Percentiles rank a stretch among this genome's conserved stretches.
These are phyloP conservation scores for Hyposoter didymator DNA, from an alignment of 2,888 invertebrate species.

Conservation along the genomic window DNA sequence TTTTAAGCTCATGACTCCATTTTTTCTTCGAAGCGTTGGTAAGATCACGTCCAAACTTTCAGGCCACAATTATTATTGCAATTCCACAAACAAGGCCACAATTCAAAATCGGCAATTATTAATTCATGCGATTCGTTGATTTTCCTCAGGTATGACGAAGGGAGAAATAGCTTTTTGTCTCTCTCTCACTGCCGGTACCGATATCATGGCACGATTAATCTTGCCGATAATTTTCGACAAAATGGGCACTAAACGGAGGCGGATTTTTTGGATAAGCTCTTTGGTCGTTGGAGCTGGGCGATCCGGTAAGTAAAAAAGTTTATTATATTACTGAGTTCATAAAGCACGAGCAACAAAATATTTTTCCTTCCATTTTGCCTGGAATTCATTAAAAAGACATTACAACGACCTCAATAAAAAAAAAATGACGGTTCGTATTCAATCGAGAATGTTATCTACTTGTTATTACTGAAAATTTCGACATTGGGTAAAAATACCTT, in stretches of 20 bases:
- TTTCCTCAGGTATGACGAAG: slow-evolving; percentile 83
- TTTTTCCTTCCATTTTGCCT: not conserved
- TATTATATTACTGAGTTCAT: not conserved
- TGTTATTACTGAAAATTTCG: not conserved
- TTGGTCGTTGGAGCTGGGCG: slow-evolving; percentile 90
- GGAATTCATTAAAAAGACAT: not conserved
- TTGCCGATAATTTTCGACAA: slow-evolving; percentile 91
- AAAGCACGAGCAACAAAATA: not conserved
- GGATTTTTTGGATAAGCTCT: slow-evolving; percentile 89
- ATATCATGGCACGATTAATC: slow-evolving; percentile 90
- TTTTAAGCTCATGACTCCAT: slow-evolving; percentile 84
- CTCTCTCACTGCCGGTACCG: slow-evolving; percentile 90
- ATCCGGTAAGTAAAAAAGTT: slow-evolving; percentile 87
- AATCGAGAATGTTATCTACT: not conserved
- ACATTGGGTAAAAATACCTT: not conserved
- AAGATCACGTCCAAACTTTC: slow-evolving; percentile 48
- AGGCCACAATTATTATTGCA: too few species aligned
- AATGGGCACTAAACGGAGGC: slow-evolving; percentile 88
- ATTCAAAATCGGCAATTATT: not conserved
- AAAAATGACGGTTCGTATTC: not conserved
- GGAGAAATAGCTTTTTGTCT: slow-evolving; percentile 90
- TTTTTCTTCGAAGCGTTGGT: slow-evolving; percentile 82
- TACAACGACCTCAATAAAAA: not conserved
- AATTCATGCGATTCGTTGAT: not conserved
- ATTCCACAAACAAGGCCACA: too few species aligned